These are phyloP conservation scores for Steinernema hermaphroditum DNA, from an alignment of 2,888 invertebrate genomes.

Conservation along the genomic window DNA sequence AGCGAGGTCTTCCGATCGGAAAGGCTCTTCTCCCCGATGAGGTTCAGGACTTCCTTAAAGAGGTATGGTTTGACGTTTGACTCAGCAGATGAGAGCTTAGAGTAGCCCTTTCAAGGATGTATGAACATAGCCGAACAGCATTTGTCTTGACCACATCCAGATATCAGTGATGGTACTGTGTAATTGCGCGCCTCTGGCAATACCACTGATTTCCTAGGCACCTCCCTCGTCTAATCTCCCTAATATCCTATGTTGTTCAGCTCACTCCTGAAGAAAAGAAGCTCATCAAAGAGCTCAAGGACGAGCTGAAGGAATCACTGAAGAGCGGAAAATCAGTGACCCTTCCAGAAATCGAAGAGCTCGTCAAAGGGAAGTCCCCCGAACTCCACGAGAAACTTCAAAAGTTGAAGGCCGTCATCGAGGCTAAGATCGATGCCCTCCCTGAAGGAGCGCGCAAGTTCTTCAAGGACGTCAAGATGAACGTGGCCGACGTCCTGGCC, in stretches of 20 bases:
- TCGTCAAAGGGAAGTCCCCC: neutral
- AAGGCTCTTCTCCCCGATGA: neutral
- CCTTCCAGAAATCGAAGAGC: neutral
- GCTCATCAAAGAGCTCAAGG: neutral
- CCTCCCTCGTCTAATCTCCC: neutral
- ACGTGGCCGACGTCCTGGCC: neutral
- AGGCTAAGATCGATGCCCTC: neutral
- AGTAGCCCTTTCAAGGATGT: no score
- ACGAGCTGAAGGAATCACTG: neutral
- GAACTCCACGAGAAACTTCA: slow-evolving; percentile 7
- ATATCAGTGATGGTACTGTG: no score
- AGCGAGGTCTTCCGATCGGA: neutral
- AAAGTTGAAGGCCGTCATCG: neutral
- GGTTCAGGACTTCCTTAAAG: neutral
- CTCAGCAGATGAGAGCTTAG: no score
- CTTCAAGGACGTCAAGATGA: neutral
- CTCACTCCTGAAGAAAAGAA: neutral
- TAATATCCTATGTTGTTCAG: no score
- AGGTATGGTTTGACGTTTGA: neutral
- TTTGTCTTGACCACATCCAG: no score
- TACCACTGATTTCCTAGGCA: no score
- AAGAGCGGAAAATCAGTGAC: neutral
- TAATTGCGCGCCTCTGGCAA: no score
- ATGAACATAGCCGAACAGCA: no score
- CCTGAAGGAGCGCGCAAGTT: neutral